Base-by-base conservation (phyloP, 2,888 invertebrate genomes). In the Acleris literana region DNA sequence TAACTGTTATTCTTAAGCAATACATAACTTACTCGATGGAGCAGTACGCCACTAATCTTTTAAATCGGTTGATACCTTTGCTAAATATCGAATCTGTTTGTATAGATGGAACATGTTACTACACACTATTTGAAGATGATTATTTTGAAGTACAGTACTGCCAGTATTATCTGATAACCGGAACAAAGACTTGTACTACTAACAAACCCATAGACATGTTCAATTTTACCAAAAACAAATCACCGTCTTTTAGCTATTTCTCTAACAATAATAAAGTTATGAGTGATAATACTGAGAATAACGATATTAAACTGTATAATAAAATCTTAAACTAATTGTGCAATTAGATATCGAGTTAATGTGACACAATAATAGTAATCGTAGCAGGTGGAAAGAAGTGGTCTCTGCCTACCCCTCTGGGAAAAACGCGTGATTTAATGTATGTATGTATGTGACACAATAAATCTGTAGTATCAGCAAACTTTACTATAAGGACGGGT, bases 71-170 rank as follows among this genome's bases (percentile, higher is more conserved):
- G 44, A 77, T 86, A 56, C 71, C 57, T 39, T 74, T 80, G 60
- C 68, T 83, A 33, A 74, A 83, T 46, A 77, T 84, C 5, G 75
- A 84, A 44, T 77, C 83, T 0, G 75, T 79, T 58, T 89, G 88
- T 68, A 68, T 71, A 3, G 77, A 82, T 17, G 85, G 85, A 9
- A 69, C 82, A 39, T 87, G 87, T 71, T 84, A 83, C 64, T 88
- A 84, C 58, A 77, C 76, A n/a, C 58, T 71, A 33, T 85, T 84
- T 64, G 71, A 80, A 63, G 44, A 77, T 17, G 70, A 71, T 1
- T 71, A 77, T 29, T 85, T 84, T 68, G 72, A 75, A 68, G 46
- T 75, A 29, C 69, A 73, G 49, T 80, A 81, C 71, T 87, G 85
- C 70, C 82, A 80, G 58, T 87, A 83, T 69, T 70, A 82, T 69